Evolutionary conservation across 2,113 vertebrate species (phyloP).

Genomic region (Ameiurus melas): DNA sequence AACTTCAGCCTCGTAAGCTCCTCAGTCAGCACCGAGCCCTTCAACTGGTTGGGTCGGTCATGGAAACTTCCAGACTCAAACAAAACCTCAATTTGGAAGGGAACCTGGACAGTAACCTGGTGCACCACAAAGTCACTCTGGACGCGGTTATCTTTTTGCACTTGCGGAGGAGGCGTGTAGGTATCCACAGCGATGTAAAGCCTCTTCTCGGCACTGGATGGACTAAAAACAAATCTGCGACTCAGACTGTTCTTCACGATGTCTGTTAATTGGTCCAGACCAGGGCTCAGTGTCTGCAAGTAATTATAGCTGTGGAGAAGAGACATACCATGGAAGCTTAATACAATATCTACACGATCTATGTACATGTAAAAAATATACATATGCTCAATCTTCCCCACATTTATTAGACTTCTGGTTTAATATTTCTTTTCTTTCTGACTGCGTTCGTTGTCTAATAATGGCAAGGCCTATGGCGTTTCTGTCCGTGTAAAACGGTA

Average conservation of each 20-base stretch:
- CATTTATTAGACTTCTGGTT: background rate
- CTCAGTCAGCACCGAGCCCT: conserved; percentile 68
- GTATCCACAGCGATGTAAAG: conserved; percentile 77
- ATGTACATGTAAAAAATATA: too few species aligned
- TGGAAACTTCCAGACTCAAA: conserved; percentile 86
- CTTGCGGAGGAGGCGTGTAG: conserved; percentile 69
- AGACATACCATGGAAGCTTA: background rate
- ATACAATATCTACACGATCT: background rate
- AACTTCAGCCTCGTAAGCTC: conserved; percentile 70
- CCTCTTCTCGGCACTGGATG: conserved; percentile 72
- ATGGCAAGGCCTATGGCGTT: background rate
- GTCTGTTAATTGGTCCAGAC: conserved; percentile 85
- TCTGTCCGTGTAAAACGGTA: background rate
- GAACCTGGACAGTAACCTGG: conserved; percentile 85
- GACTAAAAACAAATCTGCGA: conserved; percentile 76
- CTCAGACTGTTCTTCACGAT: conserved; percentile 83
- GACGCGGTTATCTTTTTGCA: conserved; percentile 69
- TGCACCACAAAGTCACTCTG: conserved; percentile 83
- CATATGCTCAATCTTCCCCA: background rate
- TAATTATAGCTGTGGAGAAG: conserved; percentile 81
- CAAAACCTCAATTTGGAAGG: conserved; percentile 81
- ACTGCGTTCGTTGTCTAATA: background rate
- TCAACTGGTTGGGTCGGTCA: conserved; percentile 70
- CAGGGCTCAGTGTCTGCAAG: conserved; percentile 77
- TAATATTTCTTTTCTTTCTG: background rate